phyloP scores from a whole-genome alignment of 2,113 vertebrate species.

The Oncorhynchus nerka region DNA sequence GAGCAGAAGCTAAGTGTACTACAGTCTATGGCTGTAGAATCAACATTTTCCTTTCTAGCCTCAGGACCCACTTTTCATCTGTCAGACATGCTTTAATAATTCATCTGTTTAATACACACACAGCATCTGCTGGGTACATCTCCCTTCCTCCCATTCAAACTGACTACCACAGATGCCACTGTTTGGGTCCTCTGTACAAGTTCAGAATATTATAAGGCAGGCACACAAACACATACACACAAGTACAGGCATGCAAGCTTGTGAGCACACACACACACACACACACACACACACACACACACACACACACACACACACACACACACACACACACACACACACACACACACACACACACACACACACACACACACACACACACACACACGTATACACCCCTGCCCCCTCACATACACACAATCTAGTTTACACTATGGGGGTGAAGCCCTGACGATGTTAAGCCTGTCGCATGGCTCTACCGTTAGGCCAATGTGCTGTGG shows the following conservation, averaged over 20 bases:
- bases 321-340: neutral
- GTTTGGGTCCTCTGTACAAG: slow-evolving; percentile 67
- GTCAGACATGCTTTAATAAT: slow-evolving; percentile 83
- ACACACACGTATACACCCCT: neutral
- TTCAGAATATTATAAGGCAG: slow-evolving; percentile 42
- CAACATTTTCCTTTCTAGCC: slow-evolving; percentile 79
- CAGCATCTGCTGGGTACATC: slow-evolving; percentile 77
- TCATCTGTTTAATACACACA: slow-evolving; percentile 80
- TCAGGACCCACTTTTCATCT: slow-evolving; percentile 80
- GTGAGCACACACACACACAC: slow-evolving; percentile 13
- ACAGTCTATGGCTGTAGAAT: slow-evolving; percentile 79
- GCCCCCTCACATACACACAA: neutral
- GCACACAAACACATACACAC: neutral
- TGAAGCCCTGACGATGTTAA: slow-evolving; percentile 42
- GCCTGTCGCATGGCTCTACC: slow-evolving; percentile 52
- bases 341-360: slow-evolving; percentile 12
- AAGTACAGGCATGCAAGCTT: slow-evolving; percentile 5
- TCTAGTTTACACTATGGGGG: slow-evolving; percentile 52
- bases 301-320: neutral
- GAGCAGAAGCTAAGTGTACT: slow-evolving; percentile 72
- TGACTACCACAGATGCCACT: slow-evolving; percentile 72
- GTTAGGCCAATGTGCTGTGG: slow-evolving; percentile 8
- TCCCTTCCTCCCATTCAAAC: slow-evolving; percentile 73
- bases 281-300: slow-evolving; percentile 11
- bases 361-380: neutral